A percentile compares a stretch with the other conserved stretches of the same genome.
Evolutionary conservation across 2,113 vertebrate species (phyloP).

Genomic region (Nothobranchius kuhntae): DNA sequence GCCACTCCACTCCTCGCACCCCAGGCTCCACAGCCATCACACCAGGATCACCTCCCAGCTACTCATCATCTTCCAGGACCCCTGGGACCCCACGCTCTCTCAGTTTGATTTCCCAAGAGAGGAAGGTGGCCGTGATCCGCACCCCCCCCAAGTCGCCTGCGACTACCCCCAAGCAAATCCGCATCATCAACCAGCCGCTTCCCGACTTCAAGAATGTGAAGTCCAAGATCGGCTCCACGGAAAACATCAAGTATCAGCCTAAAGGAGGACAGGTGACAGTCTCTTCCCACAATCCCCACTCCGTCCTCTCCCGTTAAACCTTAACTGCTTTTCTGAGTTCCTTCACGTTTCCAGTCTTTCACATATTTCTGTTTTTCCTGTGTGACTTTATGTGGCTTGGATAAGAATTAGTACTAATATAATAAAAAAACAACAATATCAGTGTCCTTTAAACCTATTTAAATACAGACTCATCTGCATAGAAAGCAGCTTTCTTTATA

Average conservation of each 20-base stretch:
- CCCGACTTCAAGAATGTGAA: conserved; percentile 97
- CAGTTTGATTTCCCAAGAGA: conserved; percentile 91
- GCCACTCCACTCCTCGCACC: conserved; percentile 93
- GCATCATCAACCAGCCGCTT: conserved; percentile 93
- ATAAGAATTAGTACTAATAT: no score
- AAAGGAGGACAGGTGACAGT: conserved; percentile 93
- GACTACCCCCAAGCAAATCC: conserved; percentile 92
- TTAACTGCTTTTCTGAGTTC: background rate
- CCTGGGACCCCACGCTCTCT: conserved; percentile 92
- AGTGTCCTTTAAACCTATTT: no score
- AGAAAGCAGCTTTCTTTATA: no score
- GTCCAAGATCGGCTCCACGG: conserved; percentile 96
- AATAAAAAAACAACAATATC: no score
- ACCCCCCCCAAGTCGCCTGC: conserved; percentile 97
- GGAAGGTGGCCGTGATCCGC: conserved; percentile 91
- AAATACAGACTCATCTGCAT: no score
- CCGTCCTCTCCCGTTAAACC: background rate
- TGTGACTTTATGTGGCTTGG: background rate
- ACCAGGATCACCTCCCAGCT: conserved; percentile 94
- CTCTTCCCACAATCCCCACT: background rate
- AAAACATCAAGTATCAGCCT: conserved; percentile 98
- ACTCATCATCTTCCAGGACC: conserved; percentile 92
- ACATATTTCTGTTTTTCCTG: conserved; percentile 5
- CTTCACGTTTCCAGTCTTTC: conserved; percentile 5
- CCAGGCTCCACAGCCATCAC: conserved; percentile 94